phyloP scores from a whole-genome alignment of 2,888 invertebrate genomes.

The Rhorus exstirpatorius region DNA sequence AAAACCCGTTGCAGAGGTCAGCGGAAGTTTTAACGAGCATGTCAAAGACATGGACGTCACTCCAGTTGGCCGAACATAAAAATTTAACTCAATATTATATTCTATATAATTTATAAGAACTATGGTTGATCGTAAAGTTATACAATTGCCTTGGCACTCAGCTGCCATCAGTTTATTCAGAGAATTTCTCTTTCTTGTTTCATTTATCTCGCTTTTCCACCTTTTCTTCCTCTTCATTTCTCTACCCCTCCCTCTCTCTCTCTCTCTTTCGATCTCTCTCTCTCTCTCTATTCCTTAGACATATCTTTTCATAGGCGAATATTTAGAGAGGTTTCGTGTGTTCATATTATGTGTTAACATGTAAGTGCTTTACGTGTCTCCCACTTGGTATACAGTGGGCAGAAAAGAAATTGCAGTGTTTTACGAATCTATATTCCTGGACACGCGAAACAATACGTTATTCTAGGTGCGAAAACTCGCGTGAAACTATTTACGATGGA shows the following conservation, averaged over 20 bases:
- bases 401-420: neutral
- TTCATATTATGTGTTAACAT: neutral
- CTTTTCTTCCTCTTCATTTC: neutral
- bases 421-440: neutral
- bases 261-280: too few relatives aligned
- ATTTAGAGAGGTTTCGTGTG: neutral
- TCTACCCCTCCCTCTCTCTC: neutral
- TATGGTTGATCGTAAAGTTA: too few relatives aligned
- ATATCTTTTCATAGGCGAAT: neutral
- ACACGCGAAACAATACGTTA: neutral
- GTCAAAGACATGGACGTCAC: too few relatives aligned
- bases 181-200: slow-evolving; percentile 80
- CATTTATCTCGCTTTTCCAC: slow-evolving; percentile 78
- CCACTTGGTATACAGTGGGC: neutral
- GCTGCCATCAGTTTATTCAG: slow-evolving; percentile 80
- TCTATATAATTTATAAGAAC: too few relatives aligned
- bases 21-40: too few relatives aligned
- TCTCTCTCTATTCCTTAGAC: neutral
- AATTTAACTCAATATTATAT: slow-evolving; percentile 73
- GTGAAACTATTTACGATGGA: neutral
- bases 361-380: neutral
- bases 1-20: too few relatives aligned
- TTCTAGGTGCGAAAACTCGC: neutral
- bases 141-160: slow-evolving; percentile 81
- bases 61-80: too few relatives aligned